Evolutionary conservation across 2,888 invertebrate genomes (phyloP), one percentile per base, ranked within the genome.

Genomic region (Sceliomorpha sp.): DNA sequence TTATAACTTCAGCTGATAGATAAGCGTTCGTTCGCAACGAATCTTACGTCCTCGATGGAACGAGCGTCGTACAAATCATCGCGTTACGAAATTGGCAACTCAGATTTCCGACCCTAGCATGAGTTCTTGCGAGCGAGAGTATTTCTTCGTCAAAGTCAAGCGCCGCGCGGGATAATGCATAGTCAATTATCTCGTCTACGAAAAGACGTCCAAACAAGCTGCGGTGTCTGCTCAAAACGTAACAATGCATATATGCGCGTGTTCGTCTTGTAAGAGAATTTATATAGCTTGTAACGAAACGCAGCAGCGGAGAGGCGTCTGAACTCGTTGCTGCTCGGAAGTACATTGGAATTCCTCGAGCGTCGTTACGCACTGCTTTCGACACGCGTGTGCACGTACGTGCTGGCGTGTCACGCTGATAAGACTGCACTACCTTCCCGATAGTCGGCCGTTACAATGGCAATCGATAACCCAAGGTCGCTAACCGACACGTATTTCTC

Each of bases 401-500:
- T 63, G 68, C 63, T n/a, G 73, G 67, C 68, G 71, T 67, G 73
- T 75, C 71, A 67, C 59, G 60, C 72, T 66, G 78, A 78, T 78
- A 76, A 78, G 76, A 74, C 69, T 79, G 78, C 74, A 77, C 72
- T 70, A 69, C 74, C 66, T 44, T 63, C 40, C 66, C 73, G 76
- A 79, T 79, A 80, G 75, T 75, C 74, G 68, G 66, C 74, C 74
- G 64, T 76, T 75, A 72, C 74, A 76, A 53, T 59, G 67, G 58
- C 66, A 58, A 45, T 55, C 67, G 76, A 78, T 79, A 78, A 68
- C 70, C 71, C 76, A 79, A 79, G 76, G 76, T 78, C 74, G 73
- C 70, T 76, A 76, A 77, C 78, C 78, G 78, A 74, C 72, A 20
- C 20, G 20, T n/a, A n/a, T n/a, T n/a, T n/a, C n/a, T n/a, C n/a